These are phyloP conservation scores for Podarcis siculus DNA, from an alignment of 2,797 vertebrate species.

Conservation along the genomic window DNA sequence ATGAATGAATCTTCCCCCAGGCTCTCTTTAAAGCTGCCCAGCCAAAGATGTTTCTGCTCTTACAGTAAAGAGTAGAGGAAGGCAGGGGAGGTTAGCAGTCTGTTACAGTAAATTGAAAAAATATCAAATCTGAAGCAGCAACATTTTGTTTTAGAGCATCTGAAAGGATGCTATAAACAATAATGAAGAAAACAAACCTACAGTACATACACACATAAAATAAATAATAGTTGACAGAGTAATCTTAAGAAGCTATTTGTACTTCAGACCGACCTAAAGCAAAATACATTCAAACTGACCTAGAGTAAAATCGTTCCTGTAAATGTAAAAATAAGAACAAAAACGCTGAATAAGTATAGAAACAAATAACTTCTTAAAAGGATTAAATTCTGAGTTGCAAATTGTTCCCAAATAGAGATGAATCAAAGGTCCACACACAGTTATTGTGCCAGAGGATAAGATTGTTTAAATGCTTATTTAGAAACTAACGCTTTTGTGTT, in stretches of 20 bases:
- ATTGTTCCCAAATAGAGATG: not conserved
- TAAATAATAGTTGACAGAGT: slow-evolving; percentile 42
- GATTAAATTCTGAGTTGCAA: not conserved
- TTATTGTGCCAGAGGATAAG: not conserved
- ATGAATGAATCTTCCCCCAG: slow-evolving; percentile 29
- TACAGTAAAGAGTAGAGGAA: slow-evolving; percentile 12
- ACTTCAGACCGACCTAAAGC: slow-evolving; percentile 25
- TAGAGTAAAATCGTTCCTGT: slow-evolving; percentile 16
- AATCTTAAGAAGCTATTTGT: slow-evolving; percentile 46
- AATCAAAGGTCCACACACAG: not conserved
- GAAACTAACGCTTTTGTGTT: not conserved
- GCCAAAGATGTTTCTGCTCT: not conserved
- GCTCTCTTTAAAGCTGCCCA: not conserved
- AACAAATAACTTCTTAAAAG: slow-evolving; percentile 9
- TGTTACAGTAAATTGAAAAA: slow-evolving; percentile 24
- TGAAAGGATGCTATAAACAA: slow-evolving; percentile 26
- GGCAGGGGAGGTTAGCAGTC: slow-evolving; percentile 8
- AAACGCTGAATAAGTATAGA: slow-evolving; percentile 24
- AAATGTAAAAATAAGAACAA: not conserved
- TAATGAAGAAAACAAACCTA: not conserved
- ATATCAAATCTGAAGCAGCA: slow-evolving; percentile 38
- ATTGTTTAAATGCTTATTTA: slow-evolving; percentile 17
- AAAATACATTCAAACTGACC: slow-evolving; percentile 32
- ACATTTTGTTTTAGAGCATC: slow-evolving; percentile 23
- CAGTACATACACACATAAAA: not conserved